Evolutionary conservation across 2,797 vertebrate species (phyloP), one percentile per base, ranked within the genome.

Genomic region (Diceros bicornis): DNA sequence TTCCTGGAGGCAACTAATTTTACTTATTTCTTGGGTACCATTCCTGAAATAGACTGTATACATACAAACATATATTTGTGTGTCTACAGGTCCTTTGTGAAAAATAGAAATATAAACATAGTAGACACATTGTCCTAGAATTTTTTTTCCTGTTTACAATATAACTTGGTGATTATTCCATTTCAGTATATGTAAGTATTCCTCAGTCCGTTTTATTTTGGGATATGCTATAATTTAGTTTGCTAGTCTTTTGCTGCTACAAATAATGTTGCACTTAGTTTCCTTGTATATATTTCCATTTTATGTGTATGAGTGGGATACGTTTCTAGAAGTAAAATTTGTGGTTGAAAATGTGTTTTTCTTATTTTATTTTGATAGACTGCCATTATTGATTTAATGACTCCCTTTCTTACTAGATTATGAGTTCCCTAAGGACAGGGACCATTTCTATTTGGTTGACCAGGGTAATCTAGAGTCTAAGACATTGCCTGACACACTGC

Each of bases 251-350:
- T 64, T 83, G 25, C 13, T 77, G 18, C 29, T 92, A 72, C 17
- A 89, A 88, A 66, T 61, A 95, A 68, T 25, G 7, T 37, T 81
- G 27, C 50, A 72, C 68, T 47, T 93, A 78, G 88, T 69, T 74
- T 91, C 32, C 13, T 82, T 55, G 21, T 44, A 57, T 81, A 84
- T 71, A 64, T 89, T 50, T 92, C 50, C 7, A 50, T 37, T 79
- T 34, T 1, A 92, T 62, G 21, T 47, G 10, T 72, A 55, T 27
- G 6, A 88, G 29, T 66, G 32, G 47, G 3, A 85, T 62, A 75
- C 8, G 62, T 59, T 85, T 89, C 52, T 47, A 88, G 23, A 96
- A 88, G 66, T 69, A 96, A 90, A 81, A 92, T 79, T 95, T 90
- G 77, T 62, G 18, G 2, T 72, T 84, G 21, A 62, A 95, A 57